Conservation (phyloP, 2,797 vertebrate species). For the Chelidonichthys spinosus region DNA sequence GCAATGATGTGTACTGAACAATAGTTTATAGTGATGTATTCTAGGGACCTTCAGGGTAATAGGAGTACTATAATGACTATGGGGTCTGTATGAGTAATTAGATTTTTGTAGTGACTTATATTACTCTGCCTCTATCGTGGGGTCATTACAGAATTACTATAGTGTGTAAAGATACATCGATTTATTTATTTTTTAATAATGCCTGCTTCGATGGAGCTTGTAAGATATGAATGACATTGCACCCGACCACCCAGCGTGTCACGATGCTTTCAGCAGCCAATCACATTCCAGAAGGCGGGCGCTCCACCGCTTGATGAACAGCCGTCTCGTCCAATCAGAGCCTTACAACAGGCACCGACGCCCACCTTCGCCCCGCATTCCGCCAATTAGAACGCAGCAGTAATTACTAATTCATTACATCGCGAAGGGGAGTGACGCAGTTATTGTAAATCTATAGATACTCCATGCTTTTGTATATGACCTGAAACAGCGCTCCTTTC, state of each 20-base stretch:
- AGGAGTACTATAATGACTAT: not conserved
- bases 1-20: not conserved
- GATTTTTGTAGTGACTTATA: too few species aligned
- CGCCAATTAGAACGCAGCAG: constrained; percentile 68
- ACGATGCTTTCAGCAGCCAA: constrained; percentile 66
- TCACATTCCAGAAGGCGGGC: constrained; percentile 27
- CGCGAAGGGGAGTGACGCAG: constrained; percentile 88
- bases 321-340: constrained; percentile 57
- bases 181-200: not conserved
- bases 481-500: constrained; percentile 58
- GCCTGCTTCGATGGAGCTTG: constrained; percentile 31
- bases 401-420: constrained; percentile 84
- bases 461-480: constrained; percentile 76
- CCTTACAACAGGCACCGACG: accelerated
- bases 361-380: constrained; percentile 53
- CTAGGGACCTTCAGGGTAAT: not conserved
- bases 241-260: constrained; percentile 56
- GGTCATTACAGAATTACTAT: not conserved
- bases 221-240: constrained; percentile 70
- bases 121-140: not conserved
- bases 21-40: not conserved
- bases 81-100: not conserved
- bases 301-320: constrained; percentile 21
- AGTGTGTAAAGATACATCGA: not conserved
- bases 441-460: constrained; percentile 79